phyloP scores from a whole-genome alignment of 2,888 invertebrate genomes.

The Megalurothrips usitatus region DNA sequence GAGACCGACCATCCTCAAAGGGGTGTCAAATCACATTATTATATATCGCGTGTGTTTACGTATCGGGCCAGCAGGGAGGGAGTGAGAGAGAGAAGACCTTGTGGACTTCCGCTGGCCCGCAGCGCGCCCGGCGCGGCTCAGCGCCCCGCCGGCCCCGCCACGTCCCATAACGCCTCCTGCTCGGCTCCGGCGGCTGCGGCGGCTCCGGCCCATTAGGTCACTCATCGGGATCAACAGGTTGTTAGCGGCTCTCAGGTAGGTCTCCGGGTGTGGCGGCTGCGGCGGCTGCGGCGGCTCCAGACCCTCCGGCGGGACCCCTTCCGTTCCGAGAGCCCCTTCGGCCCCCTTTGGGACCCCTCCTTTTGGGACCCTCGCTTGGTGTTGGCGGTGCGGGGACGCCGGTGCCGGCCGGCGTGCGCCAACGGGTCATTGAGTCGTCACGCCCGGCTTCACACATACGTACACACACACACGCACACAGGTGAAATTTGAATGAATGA shows the following conservation, averaged over 20 bases:
- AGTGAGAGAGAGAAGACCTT: not conserved
- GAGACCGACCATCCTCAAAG: not conserved
- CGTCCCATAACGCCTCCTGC: not conserved
- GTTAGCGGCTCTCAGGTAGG: slow-evolving; percentile 9
- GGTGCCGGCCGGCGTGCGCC: too few species aligned
- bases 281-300: too few species aligned
- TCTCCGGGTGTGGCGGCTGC: not conserved
- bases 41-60: not conserved
- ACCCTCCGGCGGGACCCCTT: too few species aligned
- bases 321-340: too few species aligned
- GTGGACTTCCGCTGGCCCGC: not conserved
- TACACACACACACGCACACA: too few species aligned
- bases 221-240: slow-evolving; percentile 19
- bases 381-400: too few species aligned
- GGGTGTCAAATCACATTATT: slow-evolving; percentile 1
- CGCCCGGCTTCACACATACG: too few species aligned
- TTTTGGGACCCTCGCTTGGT: too few species aligned
- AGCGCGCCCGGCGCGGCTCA: not conserved
- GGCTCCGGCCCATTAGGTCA: not conserved
- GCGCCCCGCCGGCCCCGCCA: not conserved
- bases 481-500: too few species aligned
- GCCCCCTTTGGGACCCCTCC: too few species aligned
- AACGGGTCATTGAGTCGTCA: too few species aligned
- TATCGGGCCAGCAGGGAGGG: not conserved
- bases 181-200: too few species aligned